Percentiles rank a stretch among this genome's conserved stretches.
phyloP scores from a whole-genome alignment of 2,113 vertebrate genomes.

The Indicator indicator region DNA sequence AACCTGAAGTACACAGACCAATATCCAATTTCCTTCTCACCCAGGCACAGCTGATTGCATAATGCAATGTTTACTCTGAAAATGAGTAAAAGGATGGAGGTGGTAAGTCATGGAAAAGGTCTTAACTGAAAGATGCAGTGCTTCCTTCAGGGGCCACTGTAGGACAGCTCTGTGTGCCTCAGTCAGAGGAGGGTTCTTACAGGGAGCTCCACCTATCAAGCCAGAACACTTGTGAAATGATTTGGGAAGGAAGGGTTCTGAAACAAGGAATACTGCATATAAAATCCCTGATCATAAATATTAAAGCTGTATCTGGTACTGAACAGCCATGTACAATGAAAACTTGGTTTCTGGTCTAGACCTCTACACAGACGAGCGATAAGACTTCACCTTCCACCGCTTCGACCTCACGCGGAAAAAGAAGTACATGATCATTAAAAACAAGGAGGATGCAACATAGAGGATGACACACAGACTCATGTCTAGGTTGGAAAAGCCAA shows the following conservation, averaged over 20 bases:
- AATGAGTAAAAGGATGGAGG: not conserved
- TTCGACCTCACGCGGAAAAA: slow-evolving; percentile 89
- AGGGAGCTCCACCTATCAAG: not conserved
- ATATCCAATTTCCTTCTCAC: not conserved
- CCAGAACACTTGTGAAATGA: not conserved
- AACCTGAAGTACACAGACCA: not conserved
- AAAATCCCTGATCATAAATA: slow-evolving; percentile 71
- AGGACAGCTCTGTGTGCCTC: not conserved
- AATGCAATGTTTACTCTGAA: slow-evolving; percentile 9
- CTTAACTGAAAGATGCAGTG: not conserved
- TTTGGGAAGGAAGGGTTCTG: not conserved
- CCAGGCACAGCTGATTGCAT: not conserved
- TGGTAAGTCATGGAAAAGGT: not conserved
- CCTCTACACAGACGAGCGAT: slow-evolving; percentile 78
- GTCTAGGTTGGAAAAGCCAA: slow-evolving; percentile 92
- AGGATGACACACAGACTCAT: slow-evolving; percentile 95
- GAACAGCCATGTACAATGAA: not conserved
- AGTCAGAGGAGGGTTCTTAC: not conserved
- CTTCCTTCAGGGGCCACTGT: not conserved
- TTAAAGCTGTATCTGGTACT: slow-evolving; percentile 23
- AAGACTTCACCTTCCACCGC: slow-evolving; percentile 81
- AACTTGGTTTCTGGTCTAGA: not conserved
- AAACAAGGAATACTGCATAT: slow-evolving; percentile 35
- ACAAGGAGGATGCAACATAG: slow-evolving; percentile 87
- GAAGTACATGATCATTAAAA: slow-evolving; percentile 95